Evolutionary conservation across 2,113 vertebrate species (phyloP).

Genomic region (Protobothrops mucrosquamatus): DNA sequence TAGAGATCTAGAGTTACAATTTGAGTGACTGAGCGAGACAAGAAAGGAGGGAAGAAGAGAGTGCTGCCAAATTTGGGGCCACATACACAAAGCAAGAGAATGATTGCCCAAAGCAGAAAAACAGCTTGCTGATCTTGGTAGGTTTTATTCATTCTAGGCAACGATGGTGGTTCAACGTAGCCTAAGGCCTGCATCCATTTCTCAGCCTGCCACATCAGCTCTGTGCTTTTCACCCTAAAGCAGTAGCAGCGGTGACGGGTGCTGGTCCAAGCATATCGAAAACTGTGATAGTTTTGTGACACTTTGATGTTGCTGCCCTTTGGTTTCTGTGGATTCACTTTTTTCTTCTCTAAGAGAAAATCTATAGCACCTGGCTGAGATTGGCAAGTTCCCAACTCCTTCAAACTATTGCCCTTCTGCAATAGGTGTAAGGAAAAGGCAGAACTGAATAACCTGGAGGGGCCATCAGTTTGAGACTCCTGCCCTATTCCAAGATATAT

Average conservation of each 20-base stretch:
- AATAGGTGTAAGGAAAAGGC: neutral
- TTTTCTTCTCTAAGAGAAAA: neutral
- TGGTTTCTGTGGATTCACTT: neutral
- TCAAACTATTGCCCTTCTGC: neutral
- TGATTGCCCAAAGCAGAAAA: neutral
- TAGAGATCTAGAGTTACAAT: neutral
- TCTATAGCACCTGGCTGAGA: neutral
- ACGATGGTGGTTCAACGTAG: neutral
- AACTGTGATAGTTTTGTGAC: neutral
- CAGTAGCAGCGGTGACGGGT: neutral
- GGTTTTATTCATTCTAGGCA: neutral
- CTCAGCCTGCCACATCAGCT: neutral
- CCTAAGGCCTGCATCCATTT: neutral
- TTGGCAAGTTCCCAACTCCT: neutral
- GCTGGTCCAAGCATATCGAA: neutral
- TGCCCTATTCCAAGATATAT: neutral
- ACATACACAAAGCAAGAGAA: neutral
- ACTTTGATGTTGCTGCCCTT: neutral
- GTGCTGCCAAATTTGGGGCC: neutral
- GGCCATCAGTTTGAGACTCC: neutral
- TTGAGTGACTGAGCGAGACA: neutral
- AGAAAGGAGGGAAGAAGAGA: neutral
- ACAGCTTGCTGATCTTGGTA: neutral
- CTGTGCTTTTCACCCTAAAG: neutral
- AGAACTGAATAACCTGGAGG: neutral